Evolutionary conservation across 1,140 invertebrate species (phyloP), one percentile per base, ranked within the genome.

Genomic region (Ephestia elutella): DNA sequence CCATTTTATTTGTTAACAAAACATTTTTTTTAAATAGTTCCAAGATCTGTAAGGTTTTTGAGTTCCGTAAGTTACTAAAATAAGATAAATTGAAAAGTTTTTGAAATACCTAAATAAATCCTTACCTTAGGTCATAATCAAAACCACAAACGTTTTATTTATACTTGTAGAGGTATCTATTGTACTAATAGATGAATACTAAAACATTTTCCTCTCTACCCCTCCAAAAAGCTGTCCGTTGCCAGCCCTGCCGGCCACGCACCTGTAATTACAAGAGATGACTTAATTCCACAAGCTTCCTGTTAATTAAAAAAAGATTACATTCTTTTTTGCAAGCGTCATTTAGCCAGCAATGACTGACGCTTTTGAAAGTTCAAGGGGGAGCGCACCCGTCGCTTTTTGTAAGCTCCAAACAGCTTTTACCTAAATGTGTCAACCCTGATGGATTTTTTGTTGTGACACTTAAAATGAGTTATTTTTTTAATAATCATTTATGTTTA

Each of bases 271-370:
- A 59, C 53, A 54, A 54, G 38, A 59, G 51, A 59, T 59, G 57
- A 54, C 57, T 59, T 59, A 59, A 54, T 59, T 54, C 18, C 50
- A 51, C 32, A 44, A 25, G 51, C 57, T 58, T 58, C 56, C 56
- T 51, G 56, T 54, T 59, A 59, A 59, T 59, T 59, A 59, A 48
- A 59, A 59, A 54, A 49, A 59, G 57, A 59, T 59, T 59, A 59
- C 35, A 28, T 30, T 30, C 49, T 51, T 59, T 59, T 59, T 59
- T 59, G 57, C 57, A 28, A 54, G 18, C 32, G 15, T 30, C 57
- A 58, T 49, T 53, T 51, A 51, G 13, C 19, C 20, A n/a, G 15
- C 38, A 13, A 44, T 44, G 38, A 44, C 38, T 44, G 38, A 44
- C 38, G 38, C 38, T 44, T 44, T 44, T 7, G 13, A 44, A 44